Evolutionary conservation across 2,888 invertebrate genomes (phyloP), one percentile per base, ranked within the genome.

Genomic region (Phortica okadai): DNA sequence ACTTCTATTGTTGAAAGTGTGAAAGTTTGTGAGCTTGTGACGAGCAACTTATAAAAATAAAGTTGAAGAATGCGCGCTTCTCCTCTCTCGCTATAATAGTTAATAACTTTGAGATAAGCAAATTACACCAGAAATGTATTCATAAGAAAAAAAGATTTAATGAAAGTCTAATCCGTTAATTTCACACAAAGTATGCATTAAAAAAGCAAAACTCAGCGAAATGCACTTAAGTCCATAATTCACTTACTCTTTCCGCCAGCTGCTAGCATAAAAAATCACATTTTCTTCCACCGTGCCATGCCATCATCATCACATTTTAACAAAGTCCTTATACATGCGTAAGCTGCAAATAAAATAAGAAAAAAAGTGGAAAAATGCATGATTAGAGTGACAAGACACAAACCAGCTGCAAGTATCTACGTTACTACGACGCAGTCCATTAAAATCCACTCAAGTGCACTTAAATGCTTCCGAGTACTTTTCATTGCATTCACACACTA

Each of bases 371-470:
- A 33, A 33, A 66, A 72, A 72, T 72, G 56, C 83, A 80, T 86
- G 85, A 87, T 85, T 85, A 84, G 85, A 82, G 83, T 73, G 79
- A 79, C 86, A 84, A 81, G 82, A 79, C 76, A 82, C 76, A 81
- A 75, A 73, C 67, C 75, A 76, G 6, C 54, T 42, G 21, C 7
- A 54, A 25, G 54, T 25, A 21, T 56, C 33, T 56, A 11, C 33
- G 21, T n/a, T 64, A 33, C 41, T 62, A 44, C 16, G 41, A 8
- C 70, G 14, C 58, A 82, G 86, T 88, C 88, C 85, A 85, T 85
- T 85, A 85, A 87, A 87, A 85, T 85, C 82, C 85, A 86, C 88
- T 85, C 85, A 85, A 85, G 86, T 85, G 88, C 83, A 86, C 86
- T 86, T 85, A 85, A 87, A 88, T 77, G 85, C 80, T 88, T 87